These are phyloP conservation scores for Sipha flava DNA, from an alignment of 1,140 invertebrate species.

Conservation along the genomic window DNA sequence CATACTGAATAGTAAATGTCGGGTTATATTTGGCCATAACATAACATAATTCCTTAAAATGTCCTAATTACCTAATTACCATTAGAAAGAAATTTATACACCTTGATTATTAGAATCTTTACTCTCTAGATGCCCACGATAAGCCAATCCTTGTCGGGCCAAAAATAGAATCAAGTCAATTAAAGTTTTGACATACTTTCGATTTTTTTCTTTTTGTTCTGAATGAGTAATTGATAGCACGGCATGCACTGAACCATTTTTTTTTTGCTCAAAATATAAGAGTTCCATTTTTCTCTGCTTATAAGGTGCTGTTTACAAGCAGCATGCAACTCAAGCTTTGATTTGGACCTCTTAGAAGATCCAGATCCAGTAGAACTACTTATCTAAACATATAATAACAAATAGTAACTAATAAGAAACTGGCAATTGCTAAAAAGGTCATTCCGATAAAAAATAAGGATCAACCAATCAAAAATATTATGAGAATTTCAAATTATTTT, in stretches of 20 bases:
- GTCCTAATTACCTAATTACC: background rate
- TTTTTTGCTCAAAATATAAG: background rate
- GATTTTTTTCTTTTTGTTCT: background rate
- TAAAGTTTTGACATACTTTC: slow-evolving; percentile 1
- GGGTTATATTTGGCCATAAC: background rate
- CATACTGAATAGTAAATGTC: background rate
- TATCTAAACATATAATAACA: background rate
- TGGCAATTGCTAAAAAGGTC: too few species aligned
- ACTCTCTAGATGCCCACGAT: background rate
- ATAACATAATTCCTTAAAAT: background rate
- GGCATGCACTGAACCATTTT: background rate
- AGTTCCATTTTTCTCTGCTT: background rate
- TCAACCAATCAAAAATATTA: background rate
- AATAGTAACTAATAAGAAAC: too few species aligned
- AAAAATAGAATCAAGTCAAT: background rate
- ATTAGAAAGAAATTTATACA: too few species aligned
- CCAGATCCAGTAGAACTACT: background rate
- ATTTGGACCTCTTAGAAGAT: background rate
- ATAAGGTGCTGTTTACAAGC: background rate
- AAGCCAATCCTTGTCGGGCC: background rate
- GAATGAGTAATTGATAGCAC: background rate
- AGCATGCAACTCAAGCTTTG: background rate
- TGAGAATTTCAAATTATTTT: background rate
- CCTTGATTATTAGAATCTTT: background rate
- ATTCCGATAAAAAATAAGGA: background rate